Evolutionary conservation across 2,113 vertebrate genomes (phyloP), one percentile per base, ranked within the genome.

Genomic region (Bombycilla garrulus): DNA sequence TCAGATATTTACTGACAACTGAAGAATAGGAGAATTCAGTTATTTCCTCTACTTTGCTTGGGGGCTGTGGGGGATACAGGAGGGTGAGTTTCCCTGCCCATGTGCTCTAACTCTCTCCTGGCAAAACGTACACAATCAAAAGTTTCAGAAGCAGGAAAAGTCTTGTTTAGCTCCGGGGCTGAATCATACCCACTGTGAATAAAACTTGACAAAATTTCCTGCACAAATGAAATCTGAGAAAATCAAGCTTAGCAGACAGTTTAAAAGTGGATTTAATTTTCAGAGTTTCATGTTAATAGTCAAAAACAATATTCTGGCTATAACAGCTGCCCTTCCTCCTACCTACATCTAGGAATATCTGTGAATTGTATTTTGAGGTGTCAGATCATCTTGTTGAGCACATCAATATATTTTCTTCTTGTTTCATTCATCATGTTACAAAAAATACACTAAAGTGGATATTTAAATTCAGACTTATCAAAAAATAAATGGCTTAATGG

Each of bases 81-180:
- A 72, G 48, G 25, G 13, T 70, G 20, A 53, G 7, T 25, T 87
- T 84, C 60, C 48, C 44, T 53, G 31, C 58, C 54, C 42, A 0
- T 31, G 31, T 81, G 47, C 33, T 93, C 60, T 3, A n/a, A 31
- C 22, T 54, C 47, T 81, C 36, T 89, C 29, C 33, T 60, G 45
- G 58, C 44, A 88, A 93, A 85, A 57, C 31, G 50, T 33, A 69
- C n/a, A 54, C 66, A 94, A 90, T 82, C 70, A 95, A 86, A 88
- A 85, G 81, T 42, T 91, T 71, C 67, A 42, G 45, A 51, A 50
- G 48, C 57, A 88, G 33, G 47, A 47, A 57, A 87, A 93, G 6
- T 57, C 79, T 76, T 86, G 54, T 77, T 86, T 87, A 58, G 62
- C 92, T 95, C 22, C 62, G 69, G 88, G 92, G 79, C 62, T 95